Evolutionary conservation across 2,888 invertebrate species (phyloP), one percentile per base, ranked within the genome.

Genomic region (Catocala fraxini): DNA sequence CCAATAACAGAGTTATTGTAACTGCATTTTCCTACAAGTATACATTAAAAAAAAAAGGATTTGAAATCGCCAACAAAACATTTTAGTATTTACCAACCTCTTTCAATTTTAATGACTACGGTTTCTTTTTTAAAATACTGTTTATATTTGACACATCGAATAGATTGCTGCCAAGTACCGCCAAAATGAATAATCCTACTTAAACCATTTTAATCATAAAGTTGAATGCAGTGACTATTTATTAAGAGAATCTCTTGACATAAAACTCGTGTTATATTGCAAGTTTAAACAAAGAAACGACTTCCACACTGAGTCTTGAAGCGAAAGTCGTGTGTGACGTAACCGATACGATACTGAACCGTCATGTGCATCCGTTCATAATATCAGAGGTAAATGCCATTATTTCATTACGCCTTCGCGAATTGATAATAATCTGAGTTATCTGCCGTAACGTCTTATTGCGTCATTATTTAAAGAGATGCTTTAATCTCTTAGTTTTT

Each of bases 321-420:
- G 71, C 69, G 80, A 80, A 82, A 80, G 74, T 73, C 46, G 43
- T 56, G 68, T 72, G 63, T 85, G 76, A 82, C 72, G 82, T 73
- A 84, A 84, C 57, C 51, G 39, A 48, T 56, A 59, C 54, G 68
- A 73, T 71, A 71, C 67, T 74, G 70, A 77, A 77, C 73, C 81
- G 35, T 83, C 75, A 71, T 78, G 81, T 68, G 81, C 81, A 80
- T 78, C 79, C 71, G 61, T 70, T 73, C 66, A 60, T 63, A 62
- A 51, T 62, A 65, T 63, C 64, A 61, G 70, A 78, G 80, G 77
- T 79, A 84, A 84, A 77, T 61, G 76, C 68, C 71, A 77, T 84
- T 78, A 82, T 81, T 80, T 81, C 80, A 83, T 82, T 83, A 82
- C 76, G 64, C 68, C 76, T 71, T 70, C 64, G 76, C 57, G 45